Evolutionary conservation across 2,797 vertebrate species (phyloP).

Genomic region (Acanthiza pusilla): DNA sequence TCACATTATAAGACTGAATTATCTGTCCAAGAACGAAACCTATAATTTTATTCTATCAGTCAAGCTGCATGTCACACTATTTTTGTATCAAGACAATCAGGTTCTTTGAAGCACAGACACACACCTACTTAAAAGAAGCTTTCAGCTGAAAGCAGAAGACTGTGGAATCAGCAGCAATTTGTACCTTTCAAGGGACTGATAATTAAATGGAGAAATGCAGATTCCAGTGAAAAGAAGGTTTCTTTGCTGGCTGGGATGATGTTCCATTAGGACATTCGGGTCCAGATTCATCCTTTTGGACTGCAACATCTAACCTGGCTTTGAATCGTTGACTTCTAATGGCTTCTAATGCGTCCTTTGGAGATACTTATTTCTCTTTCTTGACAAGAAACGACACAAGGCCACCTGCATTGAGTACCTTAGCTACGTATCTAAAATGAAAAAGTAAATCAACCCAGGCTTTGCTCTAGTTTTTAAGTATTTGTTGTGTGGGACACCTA

Average conservation of each 20-base stretch:
- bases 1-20: conserved; percentile 31
- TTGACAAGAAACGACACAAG: not conserved
- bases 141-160: conserved; percentile 22
- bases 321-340: not conserved
- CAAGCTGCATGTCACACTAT: conserved; percentile 47
- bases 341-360: not conserved
- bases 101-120: conserved; percentile 44
- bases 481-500: not conserved
- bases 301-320: not conserved
- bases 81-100: conserved; percentile 49
- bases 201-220: not conserved
- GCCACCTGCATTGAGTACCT: not conserved
- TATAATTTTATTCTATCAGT: conserved; percentile 46
- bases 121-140: conserved; percentile 12
- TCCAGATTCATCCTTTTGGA: not conserved
- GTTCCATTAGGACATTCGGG: not conserved
- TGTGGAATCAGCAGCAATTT: not conserved
- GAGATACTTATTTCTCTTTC: not conserved
- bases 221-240: not conserved
- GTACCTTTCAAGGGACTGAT: not conserved
- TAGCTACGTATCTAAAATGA: not conserved
- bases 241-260: not conserved
- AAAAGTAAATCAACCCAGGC: not conserved
- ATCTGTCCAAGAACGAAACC: conserved; percentile 48
- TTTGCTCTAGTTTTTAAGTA: not conserved